Evolutionary conservation across 2,797 vertebrate species (phyloP), one percentile per base, ranked within the genome.

Genomic region (Hyperoplus lanceolatus): DNA sequence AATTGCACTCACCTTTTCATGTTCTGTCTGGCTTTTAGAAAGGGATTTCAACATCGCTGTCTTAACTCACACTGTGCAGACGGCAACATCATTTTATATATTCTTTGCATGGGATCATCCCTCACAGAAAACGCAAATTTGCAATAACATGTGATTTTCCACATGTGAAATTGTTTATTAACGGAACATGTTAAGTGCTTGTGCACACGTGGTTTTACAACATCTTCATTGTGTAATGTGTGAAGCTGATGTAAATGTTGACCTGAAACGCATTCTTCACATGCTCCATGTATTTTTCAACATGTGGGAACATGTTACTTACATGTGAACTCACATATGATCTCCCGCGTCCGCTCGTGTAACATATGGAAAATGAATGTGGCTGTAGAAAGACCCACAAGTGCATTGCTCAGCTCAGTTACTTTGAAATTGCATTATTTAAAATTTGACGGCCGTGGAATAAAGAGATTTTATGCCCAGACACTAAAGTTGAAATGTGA

Each of bases 1-100:
- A 46, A 70, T 14, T 59, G 71, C 39, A 6, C 43, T 81, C 75
- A 81, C 81, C 73, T 86, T 86, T 80, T 61, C n/a, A 38, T 56
- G 45, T 50, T 73, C 55, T 49, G 53, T 21, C n/a, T 72, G 55
- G 21, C 62, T 74, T 61, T 81, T 39, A 38, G 45, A 77, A 69
- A 56, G 4, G 1, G 54, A 21, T 68, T 11, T 8, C 39, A 59
- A 67, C 39, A 55, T 61, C 29, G 16, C 29, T 38, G 57, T 45
- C 16, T 15, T 1, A 18, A 64, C 36, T 38, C 48, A 53, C 67
- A 70, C 56, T n/a, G 41, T 8, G 43, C 13, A 39, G 4, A 62
- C 11, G 48, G 29, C 8, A 39, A 41, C 45, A 11, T 54, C 4
- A 11, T 16, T 14, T 21, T 66, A 29, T 60, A n/a, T 57, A 53